Base-by-base conservation (phyloP, 2,888 invertebrate species). In the Ormia ochracea region DNA sequence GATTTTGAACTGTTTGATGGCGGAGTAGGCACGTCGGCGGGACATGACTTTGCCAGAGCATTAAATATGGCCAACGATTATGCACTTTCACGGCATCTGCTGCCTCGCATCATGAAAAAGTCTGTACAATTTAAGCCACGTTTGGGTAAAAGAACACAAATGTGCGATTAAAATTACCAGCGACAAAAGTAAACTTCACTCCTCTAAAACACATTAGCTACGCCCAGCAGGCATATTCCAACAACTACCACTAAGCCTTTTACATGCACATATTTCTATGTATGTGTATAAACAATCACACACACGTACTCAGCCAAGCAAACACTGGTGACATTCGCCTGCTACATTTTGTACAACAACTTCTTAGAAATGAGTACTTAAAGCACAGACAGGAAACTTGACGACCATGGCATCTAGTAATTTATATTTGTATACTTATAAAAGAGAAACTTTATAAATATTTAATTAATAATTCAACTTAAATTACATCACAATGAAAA, bases 91-190 rank as follows among this genome's bases (percentile, higher is more conserved):
- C 90, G 90, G 59, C 91, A 91, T 80, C 91, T 91, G 84, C 88
- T 90, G 66, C 90, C 91, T 75, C 88, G 90, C 83, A 83, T 91
- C 82, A 90, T 90, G 56, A 89, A 91, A 85, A 90, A 90, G 83
- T 88, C 89, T 73, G 88, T 89, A 77, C 89, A 89, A 70, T 90
- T 90, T 86, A 90, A 88, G 82, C 90, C 90, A 78, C 87, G 90
- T 84, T 86, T 90, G 82, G 91, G 91, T 69, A 89, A 89, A 83
- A 86, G 88, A 81, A 86, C 86, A 77, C 87, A 87, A 84, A 52
- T 65, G 48, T 81, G 81, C 36, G 66, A 81, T 74, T 81, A 74
- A 74, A 78, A 33, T 63, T 48, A 33, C 31, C 61, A 45, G 50
- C 31, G 31, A 23, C 28, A 66, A 17, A 28, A 41, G 5, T 28